These are phyloP conservation scores for Drosophila infuscata DNA, from an alignment of 2,888 invertebrate genomes.

Conservation along the genomic window DNA sequence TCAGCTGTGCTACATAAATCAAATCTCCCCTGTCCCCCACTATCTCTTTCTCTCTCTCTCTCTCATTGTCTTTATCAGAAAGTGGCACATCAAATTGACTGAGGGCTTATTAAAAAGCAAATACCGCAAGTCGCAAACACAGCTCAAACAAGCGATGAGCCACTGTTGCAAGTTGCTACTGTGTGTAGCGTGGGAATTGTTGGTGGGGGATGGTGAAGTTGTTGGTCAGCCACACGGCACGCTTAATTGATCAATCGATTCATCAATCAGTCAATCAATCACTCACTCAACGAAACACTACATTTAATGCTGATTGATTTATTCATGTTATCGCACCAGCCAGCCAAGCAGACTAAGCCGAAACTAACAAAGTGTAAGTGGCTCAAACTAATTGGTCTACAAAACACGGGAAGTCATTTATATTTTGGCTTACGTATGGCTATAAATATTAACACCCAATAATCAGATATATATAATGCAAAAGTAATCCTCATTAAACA, in stretches of 20 bases:
- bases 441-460: neutral
- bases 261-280: conserved; percentile 44
- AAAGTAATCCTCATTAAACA: neutral
- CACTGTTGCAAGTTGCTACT: conserved; percentile 8
- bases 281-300: conserved; percentile 19
- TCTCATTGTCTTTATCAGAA: neutral
- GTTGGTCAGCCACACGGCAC: conserved; percentile 24
- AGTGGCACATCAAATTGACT: conserved; percentile 36
- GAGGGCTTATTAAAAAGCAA: conserved; percentile 54
- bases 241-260: conserved; percentile 48
- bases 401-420: neutral
- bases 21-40: neutral
- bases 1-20: conserved; percentile 33
- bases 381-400: neutral
- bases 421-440: neutral
- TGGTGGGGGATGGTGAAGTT: neutral
- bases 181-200: conserved; percentile 23
- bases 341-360: neutral
- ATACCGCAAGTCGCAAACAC: conserved; percentile 33
- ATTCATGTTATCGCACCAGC: conserved; percentile 16
- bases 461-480: neutral
- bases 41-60: neutral
- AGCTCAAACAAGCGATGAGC: conserved; percentile 32
- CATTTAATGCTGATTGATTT: conserved; percentile 55
- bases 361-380: neutral